phyloP scores from a whole-genome alignment of 1,140 invertebrate species.

The Drosophila kanapiae region DNA sequence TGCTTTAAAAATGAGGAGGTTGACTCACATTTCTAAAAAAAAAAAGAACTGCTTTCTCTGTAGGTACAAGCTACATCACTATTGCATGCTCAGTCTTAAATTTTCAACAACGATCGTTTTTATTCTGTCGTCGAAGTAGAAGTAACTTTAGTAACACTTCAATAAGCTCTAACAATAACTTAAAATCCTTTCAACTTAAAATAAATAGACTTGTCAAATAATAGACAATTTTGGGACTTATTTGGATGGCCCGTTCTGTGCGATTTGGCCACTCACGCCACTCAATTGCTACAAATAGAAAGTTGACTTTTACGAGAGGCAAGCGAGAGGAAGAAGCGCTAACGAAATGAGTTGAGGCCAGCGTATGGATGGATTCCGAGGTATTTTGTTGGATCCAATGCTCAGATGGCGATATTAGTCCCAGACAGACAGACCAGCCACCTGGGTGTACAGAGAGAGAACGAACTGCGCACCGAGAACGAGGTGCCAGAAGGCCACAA shows the following conservation, averaged over 20 bases:
- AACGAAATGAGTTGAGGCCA: conserved; percentile 6
- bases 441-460: conserved; percentile 4
- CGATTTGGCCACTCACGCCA: conserved; percentile 53
- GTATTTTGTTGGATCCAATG: conserved; percentile 36
- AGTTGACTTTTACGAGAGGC: conserved; percentile 51
- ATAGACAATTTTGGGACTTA: not conserved
- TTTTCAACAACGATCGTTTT: too few species aligned
- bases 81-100: too few species aligned
- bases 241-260: conserved; percentile 26
- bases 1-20: too few species aligned
- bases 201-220: not conserved
- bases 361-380: conserved; percentile 11
- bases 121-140: too few species aligned
- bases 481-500: conserved; percentile 1
- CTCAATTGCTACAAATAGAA: conserved; percentile 56
- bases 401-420: conserved; percentile 31
- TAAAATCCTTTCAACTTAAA: too few species aligned
- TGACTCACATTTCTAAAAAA: too few species aligned
- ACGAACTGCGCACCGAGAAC: not conserved
- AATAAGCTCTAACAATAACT: too few species aligned
- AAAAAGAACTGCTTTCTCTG: too few species aligned
- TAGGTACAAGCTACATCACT: too few species aligned
- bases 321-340: not conserved
- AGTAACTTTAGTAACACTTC: too few species aligned
- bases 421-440: conserved; percentile 12